Evolutionary conservation across 2,888 invertebrate species (phyloP).

Genomic region (Drosophila prolongata): DNA sequence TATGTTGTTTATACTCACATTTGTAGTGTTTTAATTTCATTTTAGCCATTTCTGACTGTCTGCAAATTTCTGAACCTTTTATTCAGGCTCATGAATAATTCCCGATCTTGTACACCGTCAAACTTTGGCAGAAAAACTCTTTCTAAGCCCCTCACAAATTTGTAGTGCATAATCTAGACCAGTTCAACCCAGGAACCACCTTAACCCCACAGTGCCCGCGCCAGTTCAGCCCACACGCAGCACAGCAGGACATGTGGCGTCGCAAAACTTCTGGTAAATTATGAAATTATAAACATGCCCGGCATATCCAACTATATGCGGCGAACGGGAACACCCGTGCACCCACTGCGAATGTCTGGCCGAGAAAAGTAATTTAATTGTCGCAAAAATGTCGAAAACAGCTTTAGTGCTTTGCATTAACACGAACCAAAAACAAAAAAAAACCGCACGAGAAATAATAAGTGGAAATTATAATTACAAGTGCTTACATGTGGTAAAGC

Average conservation of each 20-base stretch:
- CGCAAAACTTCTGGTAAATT: slow-evolving; percentile 72
- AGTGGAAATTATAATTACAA: slow-evolving; percentile 75
- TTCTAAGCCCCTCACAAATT: slow-evolving; percentile 45
- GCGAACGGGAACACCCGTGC: slow-evolving; percentile 11
- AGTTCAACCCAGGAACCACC: slow-evolving; percentile 43
- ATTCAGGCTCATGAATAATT: slow-evolving; percentile 20
- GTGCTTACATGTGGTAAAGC: slow-evolving; percentile 64
- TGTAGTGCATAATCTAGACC: slow-evolving; percentile 65
- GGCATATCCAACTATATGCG: slow-evolving; percentile 39
- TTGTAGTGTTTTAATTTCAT: not conserved
- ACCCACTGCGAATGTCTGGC: slow-evolving; percentile 59
- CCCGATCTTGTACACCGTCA: not conserved
- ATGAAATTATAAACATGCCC: slow-evolving; percentile 73
- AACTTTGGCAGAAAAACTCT: no score
- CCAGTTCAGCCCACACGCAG: slow-evolving; percentile 39
- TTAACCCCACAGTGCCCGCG: slow-evolving; percentile 37
- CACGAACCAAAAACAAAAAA: slow-evolving; percentile 42
- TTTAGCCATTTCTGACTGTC: not conserved
- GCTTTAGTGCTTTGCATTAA: slow-evolving; percentile 71
- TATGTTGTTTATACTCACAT: no score
- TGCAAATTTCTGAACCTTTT: not conserved
- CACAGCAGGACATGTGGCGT: slow-evolving; percentile 67
- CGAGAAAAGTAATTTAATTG: slow-evolving; percentile 76
- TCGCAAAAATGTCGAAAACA: slow-evolving; percentile 77
- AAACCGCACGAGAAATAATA: slow-evolving; percentile 63